Evolutionary conservation across 1,140 invertebrate species (phyloP), one percentile per base, ranked within the genome.

Genomic region (Hesperophylax magnus): DNA sequence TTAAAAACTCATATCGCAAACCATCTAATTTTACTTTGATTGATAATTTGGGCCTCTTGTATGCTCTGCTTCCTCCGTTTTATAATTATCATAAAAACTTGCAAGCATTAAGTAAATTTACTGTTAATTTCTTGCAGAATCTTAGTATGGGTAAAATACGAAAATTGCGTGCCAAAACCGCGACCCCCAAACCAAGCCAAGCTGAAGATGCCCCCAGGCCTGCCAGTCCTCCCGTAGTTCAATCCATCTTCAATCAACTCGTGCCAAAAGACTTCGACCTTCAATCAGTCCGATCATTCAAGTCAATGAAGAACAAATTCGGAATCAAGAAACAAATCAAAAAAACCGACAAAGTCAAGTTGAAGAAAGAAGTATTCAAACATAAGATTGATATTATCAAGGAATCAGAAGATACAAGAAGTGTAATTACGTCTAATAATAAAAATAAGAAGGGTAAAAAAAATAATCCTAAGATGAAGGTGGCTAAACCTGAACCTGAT

Each of bases 241-340:
- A 14, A 75, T 58, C 54, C 22, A 67, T 54, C 6, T 18, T 82
- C 27, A 24, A 63, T 17, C 31, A 82, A 27, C 14, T 67, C n/a
- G 31, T 76, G 22, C 75, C 63, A 0, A 81, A 80, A 67, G 82
- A 83, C n/a, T 80, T 54, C 47, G 82, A 84, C 56, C n/a, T 84
- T 6, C 65, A 53, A 15, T 81, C 79, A 24, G 77, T 84, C 11
- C 58, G 65, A 20, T 84, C 82, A 7, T 72, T 81, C 18, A 84
- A 84, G 72, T 84, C 82, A 15, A 81, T 84, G 20, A 84, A 84
- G 71, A 79, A 81, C 17, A 84, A 79, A 79, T 84, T 84, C 34
- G 82, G 82, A 58, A 81, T 84, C 39, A 84, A 81, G 58, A 84
- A 81, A 63, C 82, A 81, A 71, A 84, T 84, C 31, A 76, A 80